Evolutionary conservation across 2,888 invertebrate species (phyloP).

Genomic region (Neuroscelio doddi): DNA sequence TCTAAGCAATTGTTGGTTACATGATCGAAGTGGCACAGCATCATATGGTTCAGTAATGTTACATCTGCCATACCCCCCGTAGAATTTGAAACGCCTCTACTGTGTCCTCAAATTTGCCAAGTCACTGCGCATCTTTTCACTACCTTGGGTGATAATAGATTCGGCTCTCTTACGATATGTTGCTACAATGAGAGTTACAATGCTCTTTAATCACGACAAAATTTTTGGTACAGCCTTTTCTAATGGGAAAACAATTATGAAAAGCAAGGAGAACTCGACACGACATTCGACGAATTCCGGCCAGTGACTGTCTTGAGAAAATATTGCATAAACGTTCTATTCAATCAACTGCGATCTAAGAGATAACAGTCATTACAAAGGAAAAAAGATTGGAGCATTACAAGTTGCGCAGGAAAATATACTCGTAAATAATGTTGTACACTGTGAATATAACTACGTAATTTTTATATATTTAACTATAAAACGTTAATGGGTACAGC

Average conservation of each 20-base stretch:
- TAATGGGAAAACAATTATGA: constrained; percentile 17
- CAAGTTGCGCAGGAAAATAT: too few species aligned
- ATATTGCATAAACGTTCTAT: too few species aligned
- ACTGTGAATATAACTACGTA: too few species aligned
- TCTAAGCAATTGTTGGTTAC: background rate
- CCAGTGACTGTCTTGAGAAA: too few species aligned
- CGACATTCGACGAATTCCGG: too few species aligned
- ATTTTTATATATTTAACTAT: too few species aligned
- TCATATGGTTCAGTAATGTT: background rate
- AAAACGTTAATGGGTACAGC: too few species aligned
- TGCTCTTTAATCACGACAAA: constrained; percentile 5
- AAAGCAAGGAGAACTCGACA: constrained; percentile 17
- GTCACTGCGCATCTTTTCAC: constrained; percentile 56
- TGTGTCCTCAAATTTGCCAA: constrained; percentile 60
- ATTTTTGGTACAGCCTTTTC: background rate
- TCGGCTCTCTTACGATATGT: too few species aligned
- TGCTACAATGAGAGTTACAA: constrained; percentile 12
- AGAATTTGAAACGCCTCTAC: constrained; percentile 67
- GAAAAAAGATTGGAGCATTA: too few species aligned
- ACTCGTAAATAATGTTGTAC: too few species aligned
- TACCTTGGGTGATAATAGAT: constrained; percentile 46
- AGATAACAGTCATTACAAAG: background rate
- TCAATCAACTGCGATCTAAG: too few species aligned
- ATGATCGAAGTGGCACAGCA: constrained; percentile 6
- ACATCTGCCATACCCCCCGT: constrained; percentile 56